Conservation (phyloP, 2,113 vertebrate genomes). For the Sebastes schlegelii region DNA sequence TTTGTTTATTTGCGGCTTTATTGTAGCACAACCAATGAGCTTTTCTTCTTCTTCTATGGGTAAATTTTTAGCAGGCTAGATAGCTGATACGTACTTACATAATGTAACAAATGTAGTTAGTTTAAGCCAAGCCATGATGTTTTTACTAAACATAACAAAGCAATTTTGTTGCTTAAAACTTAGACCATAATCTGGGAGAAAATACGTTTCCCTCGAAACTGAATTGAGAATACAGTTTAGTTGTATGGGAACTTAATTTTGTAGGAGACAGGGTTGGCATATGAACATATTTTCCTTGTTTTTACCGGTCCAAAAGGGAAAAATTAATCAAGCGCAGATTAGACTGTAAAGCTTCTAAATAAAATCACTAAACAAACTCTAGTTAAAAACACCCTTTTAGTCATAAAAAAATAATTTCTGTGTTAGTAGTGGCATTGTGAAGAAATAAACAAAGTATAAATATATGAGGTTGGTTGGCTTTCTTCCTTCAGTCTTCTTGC, state of each 20-base stretch:
- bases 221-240: too few relatives aligned
- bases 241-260: too few relatives aligned
- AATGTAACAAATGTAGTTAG: too few relatives aligned
- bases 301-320: neutral
- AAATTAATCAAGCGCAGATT: neutral
- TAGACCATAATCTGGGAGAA: too few relatives aligned
- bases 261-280: neutral
- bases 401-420: too few relatives aligned
- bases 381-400: too few relatives aligned
- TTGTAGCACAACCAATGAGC: neutral
- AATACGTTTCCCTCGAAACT: neutral
- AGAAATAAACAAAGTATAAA: neutral
- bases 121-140: too few relatives aligned
- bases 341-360: too few relatives aligned
- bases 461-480: neutral
- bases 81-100: neutral
- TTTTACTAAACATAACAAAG: too few relatives aligned
- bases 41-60: neutral
- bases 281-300: neutral
- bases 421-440: neutral
- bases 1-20: conserved; percentile 1
- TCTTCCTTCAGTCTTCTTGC: neutral
- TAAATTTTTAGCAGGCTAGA: neutral
- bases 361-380: too few relatives aligned
- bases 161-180: too few relatives aligned